phyloP scores from a whole-genome alignment of 2,797 vertebrate genomes.

The Rhinatrema bivittatum region DNA sequence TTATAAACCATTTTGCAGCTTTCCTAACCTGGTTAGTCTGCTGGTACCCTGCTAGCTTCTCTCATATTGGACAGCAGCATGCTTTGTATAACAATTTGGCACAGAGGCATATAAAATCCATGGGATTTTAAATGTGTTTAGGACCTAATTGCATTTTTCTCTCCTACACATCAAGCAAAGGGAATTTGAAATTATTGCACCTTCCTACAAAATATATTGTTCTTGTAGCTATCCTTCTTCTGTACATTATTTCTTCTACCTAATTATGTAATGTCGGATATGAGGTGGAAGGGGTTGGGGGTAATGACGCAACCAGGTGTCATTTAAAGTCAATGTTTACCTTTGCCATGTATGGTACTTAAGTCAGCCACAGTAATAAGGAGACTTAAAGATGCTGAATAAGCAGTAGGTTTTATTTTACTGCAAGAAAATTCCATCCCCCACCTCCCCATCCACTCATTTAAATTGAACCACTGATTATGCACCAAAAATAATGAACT shows the following conservation, averaged over 20 bases:
- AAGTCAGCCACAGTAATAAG: conserved; percentile 44
- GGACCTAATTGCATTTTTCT: conserved; percentile 15
- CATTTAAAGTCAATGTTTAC: conserved; percentile 42
- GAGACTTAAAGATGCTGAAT: no score
- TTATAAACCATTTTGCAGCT: conserved; percentile 27
- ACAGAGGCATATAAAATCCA: not conserved
- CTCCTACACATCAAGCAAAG: not conserved
- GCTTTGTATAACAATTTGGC: not conserved
- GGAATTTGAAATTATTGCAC: conserved; percentile 53
- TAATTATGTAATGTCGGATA: conserved; percentile 32
- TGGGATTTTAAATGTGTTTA: conserved; percentile 1
- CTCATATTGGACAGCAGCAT: not conserved
- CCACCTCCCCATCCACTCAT: conserved; percentile 23
- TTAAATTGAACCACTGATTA: conserved; percentile 61
- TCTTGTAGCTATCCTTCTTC: conserved; percentile 16
- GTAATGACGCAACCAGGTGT: not conserved
- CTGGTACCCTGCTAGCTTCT: conserved; percentile 9
- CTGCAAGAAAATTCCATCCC: no score
- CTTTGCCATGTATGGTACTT: conserved; percentile 34
- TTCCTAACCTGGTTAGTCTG: not conserved
- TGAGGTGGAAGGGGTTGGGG: conserved; percentile 1
- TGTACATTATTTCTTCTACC: conserved; percentile 27
- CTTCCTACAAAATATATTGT: conserved; percentile 31
- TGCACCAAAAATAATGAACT: conserved; percentile 53
- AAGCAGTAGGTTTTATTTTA: no score